phyloP scores from a whole-genome alignment of 1,140 invertebrate species.

The Antheraea mylitta region DNA sequence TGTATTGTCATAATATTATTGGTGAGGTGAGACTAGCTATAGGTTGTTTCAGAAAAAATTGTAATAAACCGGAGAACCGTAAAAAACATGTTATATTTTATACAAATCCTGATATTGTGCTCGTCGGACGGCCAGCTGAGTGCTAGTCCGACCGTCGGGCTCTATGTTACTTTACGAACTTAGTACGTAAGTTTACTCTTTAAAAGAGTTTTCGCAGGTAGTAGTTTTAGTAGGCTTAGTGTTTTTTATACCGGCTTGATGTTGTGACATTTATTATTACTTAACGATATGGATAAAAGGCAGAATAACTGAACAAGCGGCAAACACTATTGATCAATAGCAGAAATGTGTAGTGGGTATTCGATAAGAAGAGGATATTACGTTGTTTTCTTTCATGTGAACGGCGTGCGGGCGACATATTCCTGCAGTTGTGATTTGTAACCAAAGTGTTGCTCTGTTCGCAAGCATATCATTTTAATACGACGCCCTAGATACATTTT shows the following conservation, averaged over 20 bases:
- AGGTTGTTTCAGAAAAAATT: slow-evolving; percentile 79
- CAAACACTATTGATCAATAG: slow-evolving; percentile 61
- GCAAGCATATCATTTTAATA: slow-evolving; percentile 76
- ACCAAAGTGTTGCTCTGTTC: slow-evolving; percentile 75
- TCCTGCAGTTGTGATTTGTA: slow-evolving; percentile 57
- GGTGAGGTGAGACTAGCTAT: slow-evolving; percentile 67
- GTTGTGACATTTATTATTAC: slow-evolving; percentile 79
- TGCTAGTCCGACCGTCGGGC: slow-evolving; percentile 31
- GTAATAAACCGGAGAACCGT: slow-evolving; percentile 69
- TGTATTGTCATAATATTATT: slow-evolving; percentile 76
- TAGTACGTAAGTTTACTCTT: slow-evolving; percentile 79
- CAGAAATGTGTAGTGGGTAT: slow-evolving; percentile 77
- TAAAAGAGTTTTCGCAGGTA: slow-evolving; percentile 79
- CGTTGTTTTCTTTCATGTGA: slow-evolving; percentile 50
- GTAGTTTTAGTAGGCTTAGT: slow-evolving; percentile 80
- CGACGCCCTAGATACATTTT: slow-evolving; percentile 67
- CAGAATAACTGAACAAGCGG: slow-evolving; percentile 65
- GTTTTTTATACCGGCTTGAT: slow-evolving; percentile 80
- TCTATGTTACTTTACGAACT: slow-evolving; percentile 74
- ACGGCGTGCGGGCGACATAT: slow-evolving; percentile 48
- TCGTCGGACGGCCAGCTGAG: slow-evolving; percentile 33
- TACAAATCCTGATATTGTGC: slow-evolving; percentile 68
- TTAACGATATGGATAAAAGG: slow-evolving; percentile 62
- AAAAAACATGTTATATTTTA: slow-evolving; percentile 76
- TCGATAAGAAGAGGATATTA: slow-evolving; percentile 34